Evolutionary conservation across 1,140 invertebrate species (phyloP), one percentile per base, ranked within the genome.

Genomic region (Zaprionus ghesquierei): DNA sequence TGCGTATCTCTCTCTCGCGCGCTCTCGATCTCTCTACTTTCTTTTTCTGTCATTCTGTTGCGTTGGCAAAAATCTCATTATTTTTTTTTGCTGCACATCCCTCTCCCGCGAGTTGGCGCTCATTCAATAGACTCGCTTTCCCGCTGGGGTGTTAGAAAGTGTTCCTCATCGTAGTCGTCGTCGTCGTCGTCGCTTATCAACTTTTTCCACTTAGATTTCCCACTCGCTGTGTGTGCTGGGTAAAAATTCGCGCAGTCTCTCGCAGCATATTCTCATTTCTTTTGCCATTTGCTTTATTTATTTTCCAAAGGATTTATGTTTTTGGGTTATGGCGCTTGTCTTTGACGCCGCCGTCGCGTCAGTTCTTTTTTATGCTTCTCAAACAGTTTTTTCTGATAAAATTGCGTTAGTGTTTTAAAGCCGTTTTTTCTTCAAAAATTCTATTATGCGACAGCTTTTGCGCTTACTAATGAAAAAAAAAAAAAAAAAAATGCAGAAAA

Each of bases 231-330:
- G 29, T 66, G 51, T 27, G 49, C n/a, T 33, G 46, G 46, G 18
- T 72, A 10, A 18, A 38, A 38, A 70, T n/a, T 64, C 55, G 49
- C 58, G 51, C 20, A 41, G 55, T 60, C 22, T 68, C 15, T 15
- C 13, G 23, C 27, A 77, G 55, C 63, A 85, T 85, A 84, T 85
- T 80, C n/a, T n/a, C 77, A 69, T 85, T 85, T 80, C 35, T 68
- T 50, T 75, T 75, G 41, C 66, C 41, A 73, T 77, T 80, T 60
- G 51, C 78, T 81, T 75, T 73, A 81, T 81, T 86, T 77, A 78
- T 78, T 86, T 87, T 75, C 63, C 75, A 76, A 72, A 75, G 78
- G 81, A 86, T 86, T 86, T 86, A 86, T 86, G 77, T 79, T 86
- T 86, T 87, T 78, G 78, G 81, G 68, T 86, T 86, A 81, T 87